phyloP scores from a whole-genome alignment of 2,113 vertebrate genomes.

The Rafetus swinhoei region DNA sequence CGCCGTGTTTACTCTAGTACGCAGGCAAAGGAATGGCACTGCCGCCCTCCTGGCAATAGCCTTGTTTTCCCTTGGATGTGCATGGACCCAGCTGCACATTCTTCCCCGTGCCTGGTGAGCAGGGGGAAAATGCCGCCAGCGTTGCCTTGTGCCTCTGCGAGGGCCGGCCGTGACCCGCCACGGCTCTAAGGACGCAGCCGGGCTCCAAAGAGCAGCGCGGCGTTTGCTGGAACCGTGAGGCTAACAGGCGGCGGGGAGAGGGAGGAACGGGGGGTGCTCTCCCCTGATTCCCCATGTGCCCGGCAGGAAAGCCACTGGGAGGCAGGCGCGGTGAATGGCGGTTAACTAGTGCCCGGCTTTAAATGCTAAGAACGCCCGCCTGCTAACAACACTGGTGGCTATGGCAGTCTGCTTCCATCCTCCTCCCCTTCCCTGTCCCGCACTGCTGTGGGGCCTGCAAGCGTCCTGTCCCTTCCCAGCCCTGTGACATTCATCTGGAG shows the following conservation, averaged over 20 bases:
- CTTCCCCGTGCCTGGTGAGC: neutral
- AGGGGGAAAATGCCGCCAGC: neutral
- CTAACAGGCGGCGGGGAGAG: neutral
- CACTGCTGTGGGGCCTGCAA: too few species aligned
- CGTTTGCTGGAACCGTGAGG: accelerated
- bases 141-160: neutral
- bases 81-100: neutral
- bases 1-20: neutral
- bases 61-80: neutral
- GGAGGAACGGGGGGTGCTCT: neutral
- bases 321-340: neutral
- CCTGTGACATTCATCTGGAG: neutral
- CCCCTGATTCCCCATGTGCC: neutral
- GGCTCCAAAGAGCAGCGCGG: accelerated
- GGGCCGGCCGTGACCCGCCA: neutral
- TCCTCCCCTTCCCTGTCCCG: too few species aligned
- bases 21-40: neutral
- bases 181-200: accelerated
- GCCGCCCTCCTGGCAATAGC: accelerated
- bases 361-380: neutral
- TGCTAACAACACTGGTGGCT: neutral
- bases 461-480: neutral
- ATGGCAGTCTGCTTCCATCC: neutral
- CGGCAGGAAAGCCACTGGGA: neutral
- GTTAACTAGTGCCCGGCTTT: neutral